Evolutionary conservation across 2,888 invertebrate species (phyloP), one percentile per base, ranked within the genome.

Genomic region (Dryobota labecula): DNA sequence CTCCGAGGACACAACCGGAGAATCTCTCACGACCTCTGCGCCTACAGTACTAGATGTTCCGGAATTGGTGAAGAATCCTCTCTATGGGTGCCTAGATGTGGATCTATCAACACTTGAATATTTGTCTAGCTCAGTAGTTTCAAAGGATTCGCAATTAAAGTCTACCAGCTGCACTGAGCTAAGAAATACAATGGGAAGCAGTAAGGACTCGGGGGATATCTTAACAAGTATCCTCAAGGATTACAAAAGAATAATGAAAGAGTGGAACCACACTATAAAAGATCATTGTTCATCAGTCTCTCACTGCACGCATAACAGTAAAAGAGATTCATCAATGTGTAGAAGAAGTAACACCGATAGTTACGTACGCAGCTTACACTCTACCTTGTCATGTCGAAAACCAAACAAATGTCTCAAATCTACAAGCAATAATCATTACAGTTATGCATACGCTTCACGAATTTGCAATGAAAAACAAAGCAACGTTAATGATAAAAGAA

Each of bases 231-330:
- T 96, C 70, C 88, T 95, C 2, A 94, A 90, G 70, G 96, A 96
- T 86, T 96, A 96, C 78, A 95, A 94, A 87, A 91, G 90, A 73
- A 95, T 95, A 82, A 96, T 96, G 95, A 94, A 93, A 64, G 94
- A 96, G 84, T 96, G 96, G 96, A 96, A 96, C 78, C 91, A 92
- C 70, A 94, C 95, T 2, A 88, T 95, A 49, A 90, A 91, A 68
- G 92, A 96, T 76, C 95, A 95, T 86, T 92, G 92, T 83, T 91
- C 93, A 13, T 90, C 93, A 36, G 81, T 86, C 51, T 89, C 92
- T 6, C 92, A 92, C 76, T 81, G 86, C 64, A 72, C 77, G 8
- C 73, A 73, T 53, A 90, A 88, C 69, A 93, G 89, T 72, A 93
- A 91, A 78, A 91, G 89, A 84, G 87, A 83, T 43, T 90, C 91